Percentiles rank a stretch among this genome's conserved stretches.
phyloP scores from a whole-genome alignment of 2,797 vertebrate species.

The Micromesistius poutassou region DNA sequence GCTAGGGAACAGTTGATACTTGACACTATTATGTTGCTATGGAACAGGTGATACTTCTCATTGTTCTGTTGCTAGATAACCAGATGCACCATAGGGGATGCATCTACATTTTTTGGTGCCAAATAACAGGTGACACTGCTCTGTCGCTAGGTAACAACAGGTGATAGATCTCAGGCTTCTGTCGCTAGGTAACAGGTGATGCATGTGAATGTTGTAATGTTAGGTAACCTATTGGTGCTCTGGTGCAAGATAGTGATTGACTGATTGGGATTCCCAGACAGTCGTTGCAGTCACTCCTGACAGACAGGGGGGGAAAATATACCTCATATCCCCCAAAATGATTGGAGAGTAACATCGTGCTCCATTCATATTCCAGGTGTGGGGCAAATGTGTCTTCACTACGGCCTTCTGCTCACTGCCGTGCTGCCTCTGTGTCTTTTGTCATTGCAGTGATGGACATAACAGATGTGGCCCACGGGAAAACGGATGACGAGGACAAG shows the following conservation, averaged over 20 bases:
- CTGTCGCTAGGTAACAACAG: background rate
- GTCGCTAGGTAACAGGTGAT: background rate
- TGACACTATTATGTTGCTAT: slow-evolving; percentile 12
- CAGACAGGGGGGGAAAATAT: background rate
- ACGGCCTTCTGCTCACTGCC: background rate
- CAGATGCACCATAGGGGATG: no score
- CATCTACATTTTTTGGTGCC: background rate
- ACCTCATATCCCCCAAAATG: background rate
- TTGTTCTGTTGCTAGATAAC: no score
- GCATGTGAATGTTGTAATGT: background rate
- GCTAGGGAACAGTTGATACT: slow-evolving; percentile 48
- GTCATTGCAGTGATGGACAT: slow-evolving; percentile 91
- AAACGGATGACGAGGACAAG: slow-evolving; percentile 93
- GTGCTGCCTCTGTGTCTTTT: slow-evolving; percentile 33
- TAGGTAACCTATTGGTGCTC: background rate
- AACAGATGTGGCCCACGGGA: slow-evolving; percentile 89
- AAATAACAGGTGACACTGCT: background rate
- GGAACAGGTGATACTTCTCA: slow-evolving; percentile 9
- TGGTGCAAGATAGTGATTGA: background rate
- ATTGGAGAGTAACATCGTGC: background rate
- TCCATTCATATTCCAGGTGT: background rate
- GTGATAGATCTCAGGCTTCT: background rate
- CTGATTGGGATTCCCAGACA: background rate
- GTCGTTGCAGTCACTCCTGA: background rate
- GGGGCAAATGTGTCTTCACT: slow-evolving; percentile 11